Conservation (phyloP, 2,113 vertebrate genomes). For the Rhodinocichla rosea region DNA sequence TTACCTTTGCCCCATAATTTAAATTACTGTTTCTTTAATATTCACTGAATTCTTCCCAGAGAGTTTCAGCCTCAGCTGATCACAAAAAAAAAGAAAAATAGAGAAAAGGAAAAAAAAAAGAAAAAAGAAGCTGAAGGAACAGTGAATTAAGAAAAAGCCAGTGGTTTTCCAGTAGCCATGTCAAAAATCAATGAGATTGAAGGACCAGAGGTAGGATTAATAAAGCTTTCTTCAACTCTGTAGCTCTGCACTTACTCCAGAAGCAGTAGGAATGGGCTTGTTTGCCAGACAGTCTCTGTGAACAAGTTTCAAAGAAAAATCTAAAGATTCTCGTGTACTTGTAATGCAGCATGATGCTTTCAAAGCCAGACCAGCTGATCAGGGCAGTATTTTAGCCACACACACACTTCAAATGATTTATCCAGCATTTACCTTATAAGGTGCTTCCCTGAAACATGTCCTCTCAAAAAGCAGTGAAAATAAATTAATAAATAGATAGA, state of each 20-base stretch:
- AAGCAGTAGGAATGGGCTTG: not conserved
- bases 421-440: not conserved
- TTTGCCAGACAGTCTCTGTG: not conserved
- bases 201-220: not conserved
- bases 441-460: not conserved
- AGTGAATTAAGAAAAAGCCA: not conserved
- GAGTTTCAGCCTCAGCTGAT: not conserved
- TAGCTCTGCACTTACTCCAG: not conserved
- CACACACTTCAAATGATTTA: not conserved
- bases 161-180: conserved; percentile 29
- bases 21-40: conserved; percentile 32
- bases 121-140: not conserved
- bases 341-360: not conserved
- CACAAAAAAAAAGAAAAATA: not conserved
- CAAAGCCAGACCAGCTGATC: not conserved
- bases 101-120: not conserved
- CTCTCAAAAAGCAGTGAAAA: not conserved
- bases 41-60: conserved; percentile 19
- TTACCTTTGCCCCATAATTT: conserved; percentile 7
- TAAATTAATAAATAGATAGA: not conserved
- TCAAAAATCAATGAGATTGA: conserved; percentile 23
- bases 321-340: not conserved
- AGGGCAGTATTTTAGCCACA: not conserved
- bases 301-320: not conserved
- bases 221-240: not conserved